Conservation (phyloP, 2,797 vertebrate genomes). For the Percopsis omiscomaycus region DNA sequence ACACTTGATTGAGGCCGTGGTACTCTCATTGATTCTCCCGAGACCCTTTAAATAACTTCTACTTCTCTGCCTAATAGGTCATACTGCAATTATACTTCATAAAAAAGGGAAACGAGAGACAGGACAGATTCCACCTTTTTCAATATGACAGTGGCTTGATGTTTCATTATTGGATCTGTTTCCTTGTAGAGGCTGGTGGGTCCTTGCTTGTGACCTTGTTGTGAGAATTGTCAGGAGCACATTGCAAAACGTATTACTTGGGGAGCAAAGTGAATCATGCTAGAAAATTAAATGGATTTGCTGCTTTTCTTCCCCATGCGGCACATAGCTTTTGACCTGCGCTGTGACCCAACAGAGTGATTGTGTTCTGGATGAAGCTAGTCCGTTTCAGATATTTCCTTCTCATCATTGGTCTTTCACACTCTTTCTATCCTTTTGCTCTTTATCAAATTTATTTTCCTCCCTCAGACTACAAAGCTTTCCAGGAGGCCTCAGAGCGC, state of each 20-base stretch:
- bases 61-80: constrained; percentile 59
- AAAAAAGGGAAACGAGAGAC: constrained; percentile 19
- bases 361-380: background rate
- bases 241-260: constrained; percentile 35
- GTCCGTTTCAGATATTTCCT: background rate
- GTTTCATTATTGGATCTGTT: constrained; percentile 65
- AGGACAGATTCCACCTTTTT: constrained; percentile 46
- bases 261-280: constrained; percentile 32
- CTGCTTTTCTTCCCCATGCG: constrained; percentile 9
- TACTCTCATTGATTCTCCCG: constrained; percentile 38
- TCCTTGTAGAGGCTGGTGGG: constrained; percentile 49
- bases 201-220: constrained; percentile 64
- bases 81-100: constrained; percentile 62
- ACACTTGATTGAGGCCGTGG: constrained; percentile 52
- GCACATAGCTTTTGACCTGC: constrained; percentile 1
- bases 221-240: constrained; percentile 36
- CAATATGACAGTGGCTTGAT: constrained; percentile 44
- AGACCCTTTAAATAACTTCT: constrained; percentile 66
- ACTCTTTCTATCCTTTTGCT: background rate
- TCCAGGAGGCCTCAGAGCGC: constrained; percentile 90
- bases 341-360: constrained; percentile 28
- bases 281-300: constrained; percentile 46
- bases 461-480: constrained; percentile 89
- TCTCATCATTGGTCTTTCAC: constrained; percentile 7
- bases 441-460: constrained; percentile 3